Percentiles rank a stretch among this genome's conserved stretches.
Conservation (phyloP, 2,113 vertebrate species). For the Canis aureus region DNA sequence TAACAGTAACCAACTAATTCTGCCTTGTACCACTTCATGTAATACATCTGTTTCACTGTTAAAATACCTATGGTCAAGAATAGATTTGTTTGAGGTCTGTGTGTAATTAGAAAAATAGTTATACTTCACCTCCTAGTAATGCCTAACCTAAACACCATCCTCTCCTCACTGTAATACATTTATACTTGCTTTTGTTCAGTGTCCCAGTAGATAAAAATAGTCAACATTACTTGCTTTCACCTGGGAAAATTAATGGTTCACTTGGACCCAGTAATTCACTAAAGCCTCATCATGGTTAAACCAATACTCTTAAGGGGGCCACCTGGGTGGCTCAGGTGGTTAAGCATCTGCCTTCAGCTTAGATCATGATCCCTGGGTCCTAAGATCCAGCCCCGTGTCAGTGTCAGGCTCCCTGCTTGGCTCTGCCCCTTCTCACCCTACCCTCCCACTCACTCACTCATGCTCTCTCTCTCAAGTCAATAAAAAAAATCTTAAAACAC, state of each 20-base stretch:
- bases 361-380: not conserved
- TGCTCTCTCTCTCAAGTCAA: not conserved
- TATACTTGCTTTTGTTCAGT: not conserved
- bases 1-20: not conserved
- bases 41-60: not conserved
- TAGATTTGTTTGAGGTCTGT: not conserved
- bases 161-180: not conserved
- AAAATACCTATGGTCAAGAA: not conserved
- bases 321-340: not conserved
- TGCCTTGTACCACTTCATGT: not conserved
- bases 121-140: not conserved
- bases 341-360: not conserved
- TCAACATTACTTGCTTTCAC: not conserved
- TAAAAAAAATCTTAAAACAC: not conserved
- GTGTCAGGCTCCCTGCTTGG: not conserved
- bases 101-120: not conserved
- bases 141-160: not conserved
- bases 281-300: not conserved
- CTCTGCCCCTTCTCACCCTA: not conserved
- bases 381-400: not conserved
- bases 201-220: not conserved
- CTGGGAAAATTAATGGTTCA: not conserved
- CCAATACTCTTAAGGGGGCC: not conserved
- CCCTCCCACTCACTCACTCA: not conserved
- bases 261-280: not conserved